Percentiles rank a stretch among this genome's conserved stretches.
Evolutionary conservation across 2,797 vertebrate genomes (phyloP).

Genomic region (Miichthys miiuy): DNA sequence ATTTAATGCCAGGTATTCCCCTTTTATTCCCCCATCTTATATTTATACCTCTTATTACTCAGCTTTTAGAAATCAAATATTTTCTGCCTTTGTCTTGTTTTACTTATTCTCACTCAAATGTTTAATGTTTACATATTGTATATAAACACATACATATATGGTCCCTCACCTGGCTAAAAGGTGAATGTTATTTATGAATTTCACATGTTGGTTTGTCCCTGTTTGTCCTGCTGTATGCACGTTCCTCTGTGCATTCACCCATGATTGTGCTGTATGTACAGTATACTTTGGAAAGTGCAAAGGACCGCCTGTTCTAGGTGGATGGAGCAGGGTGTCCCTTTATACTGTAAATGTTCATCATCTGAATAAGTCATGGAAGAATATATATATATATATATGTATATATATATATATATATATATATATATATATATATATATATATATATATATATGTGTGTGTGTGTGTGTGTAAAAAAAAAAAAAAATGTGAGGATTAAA

Average conservation of each 20-base stretch:
- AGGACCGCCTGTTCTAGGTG: constrained; percentile 30
- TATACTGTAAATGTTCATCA: constrained; percentile 56
- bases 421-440: constrained; percentile 13
- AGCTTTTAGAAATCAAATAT: too few relatives aligned
- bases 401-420: constrained; percentile 37
- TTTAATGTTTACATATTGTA: not conserved
- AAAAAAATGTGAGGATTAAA: constrained; percentile 23
- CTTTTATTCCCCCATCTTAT: too few relatives aligned
- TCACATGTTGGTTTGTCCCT: constrained; percentile 16
- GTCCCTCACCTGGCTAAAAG: constrained; percentile 8
- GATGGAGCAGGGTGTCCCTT: constrained; percentile 27
- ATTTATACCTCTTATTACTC: too few relatives aligned
- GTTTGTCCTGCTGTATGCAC: constrained; percentile 23
- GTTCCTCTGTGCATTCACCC: constrained; percentile 37
- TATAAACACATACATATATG: not conserved
- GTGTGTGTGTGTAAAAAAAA: too few relatives aligned
- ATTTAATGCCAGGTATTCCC: too few relatives aligned
- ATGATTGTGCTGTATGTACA: constrained; percentile 13
- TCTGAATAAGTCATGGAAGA: constrained; percentile 75
- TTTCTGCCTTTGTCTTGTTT: too few relatives aligned
- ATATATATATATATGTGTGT: constrained; percentile 31
- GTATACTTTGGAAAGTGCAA: constrained; percentile 16
- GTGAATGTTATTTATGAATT: constrained; percentile 45
- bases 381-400: constrained; percentile 26
- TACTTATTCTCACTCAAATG: not conserved